phyloP scores from a whole-genome alignment of 2,113 vertebrate genomes.

The Hippotragus niger region DNA sequence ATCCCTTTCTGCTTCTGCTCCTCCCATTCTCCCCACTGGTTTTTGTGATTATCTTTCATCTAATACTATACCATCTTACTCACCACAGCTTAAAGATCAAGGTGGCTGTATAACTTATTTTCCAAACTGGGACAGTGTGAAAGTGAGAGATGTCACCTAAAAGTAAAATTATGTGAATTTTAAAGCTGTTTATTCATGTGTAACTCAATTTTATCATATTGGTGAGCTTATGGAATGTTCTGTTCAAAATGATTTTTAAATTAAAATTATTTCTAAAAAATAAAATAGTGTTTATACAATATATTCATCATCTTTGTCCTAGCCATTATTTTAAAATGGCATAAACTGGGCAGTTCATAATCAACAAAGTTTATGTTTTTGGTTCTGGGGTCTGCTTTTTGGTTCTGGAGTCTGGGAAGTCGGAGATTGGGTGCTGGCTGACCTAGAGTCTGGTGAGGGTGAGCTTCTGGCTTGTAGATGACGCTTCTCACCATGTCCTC shows the following conservation, averaged over 20 bases:
- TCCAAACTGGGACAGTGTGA: background rate
- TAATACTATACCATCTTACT: background rate
- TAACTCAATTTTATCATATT: background rate
- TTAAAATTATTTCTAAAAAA: background rate
- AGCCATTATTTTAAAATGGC: background rate
- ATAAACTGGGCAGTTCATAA: background rate
- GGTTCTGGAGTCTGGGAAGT: background rate
- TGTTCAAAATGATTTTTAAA: background rate
- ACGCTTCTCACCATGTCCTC: background rate
- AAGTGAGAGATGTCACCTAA: background rate
- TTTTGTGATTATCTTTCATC: background rate
- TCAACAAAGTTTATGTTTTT: background rate
- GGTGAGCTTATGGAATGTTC: background rate
- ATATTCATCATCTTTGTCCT: background rate
- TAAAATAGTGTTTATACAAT: background rate
- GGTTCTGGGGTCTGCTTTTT: background rate
- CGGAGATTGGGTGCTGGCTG: background rate
- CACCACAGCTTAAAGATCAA: background rate
- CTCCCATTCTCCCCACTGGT: background rate
- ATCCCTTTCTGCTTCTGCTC: background rate
- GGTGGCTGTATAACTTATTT: background rate
- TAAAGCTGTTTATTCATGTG: background rate
- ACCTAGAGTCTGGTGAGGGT: background rate
- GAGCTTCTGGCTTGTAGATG: background rate
- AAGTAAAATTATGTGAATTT: background rate